These are phyloP conservation scores for Scartelaos histophorus DNA, from an alignment of 2,113 vertebrate species.

Conservation along the genomic window DNA sequence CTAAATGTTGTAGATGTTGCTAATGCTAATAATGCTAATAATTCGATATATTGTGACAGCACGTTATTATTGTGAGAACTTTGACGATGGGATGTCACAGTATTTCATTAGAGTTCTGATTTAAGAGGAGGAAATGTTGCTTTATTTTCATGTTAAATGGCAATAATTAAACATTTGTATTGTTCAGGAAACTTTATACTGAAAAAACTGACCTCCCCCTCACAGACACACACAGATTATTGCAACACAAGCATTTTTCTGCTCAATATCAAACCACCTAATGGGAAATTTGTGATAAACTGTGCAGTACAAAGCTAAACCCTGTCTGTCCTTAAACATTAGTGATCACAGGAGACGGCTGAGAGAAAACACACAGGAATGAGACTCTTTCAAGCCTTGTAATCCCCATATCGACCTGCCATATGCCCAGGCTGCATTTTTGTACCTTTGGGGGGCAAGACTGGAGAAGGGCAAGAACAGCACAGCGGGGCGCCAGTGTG, in stretches of 20 bases:
- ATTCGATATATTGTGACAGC: too few species aligned
- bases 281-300: neutral
- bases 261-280: neutral
- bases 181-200: too few species aligned
- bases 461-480: neutral
- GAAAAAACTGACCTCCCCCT: too few species aligned
- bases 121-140: too few species aligned
- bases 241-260: neutral
- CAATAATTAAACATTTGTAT: too few species aligned
- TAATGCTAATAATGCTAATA: too few species aligned
- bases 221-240: too few species aligned
- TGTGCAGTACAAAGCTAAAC: conserved; percentile 32
- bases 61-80: too few species aligned
- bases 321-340: conserved; percentile 27
- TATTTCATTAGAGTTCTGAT: too few species aligned
- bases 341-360: conserved; percentile 33
- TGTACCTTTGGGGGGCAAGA: conserved; percentile 17
- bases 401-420: conserved; percentile 43
- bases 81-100: too few species aligned
- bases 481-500: neutral
- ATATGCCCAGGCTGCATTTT: conserved; percentile 45
- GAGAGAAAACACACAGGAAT: neutral
- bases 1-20: too few species aligned
- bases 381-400: conserved; percentile 23
- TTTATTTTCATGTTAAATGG: too few species aligned